phyloP scores from a whole-genome alignment of 2,113 vertebrate species.

The Triplophysa tibetana region DNA sequence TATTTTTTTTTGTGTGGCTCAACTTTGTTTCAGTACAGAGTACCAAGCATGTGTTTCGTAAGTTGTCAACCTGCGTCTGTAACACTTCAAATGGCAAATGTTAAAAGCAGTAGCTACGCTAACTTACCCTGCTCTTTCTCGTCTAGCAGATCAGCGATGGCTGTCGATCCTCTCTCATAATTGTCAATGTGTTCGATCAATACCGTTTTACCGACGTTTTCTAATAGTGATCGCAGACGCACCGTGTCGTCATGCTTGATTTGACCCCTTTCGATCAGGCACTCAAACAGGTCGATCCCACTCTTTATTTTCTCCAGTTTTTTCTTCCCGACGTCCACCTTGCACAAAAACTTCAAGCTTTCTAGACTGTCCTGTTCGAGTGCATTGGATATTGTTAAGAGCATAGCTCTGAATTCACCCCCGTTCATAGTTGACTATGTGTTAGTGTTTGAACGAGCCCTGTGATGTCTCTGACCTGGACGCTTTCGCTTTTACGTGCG shows the following conservation, averaged over 20 bases:
- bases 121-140: conserved; percentile 67
- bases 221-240: conserved; percentile 35
- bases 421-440: conserved; percentile 43
- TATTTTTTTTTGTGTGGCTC: too few relatives aligned
- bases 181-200: conserved; percentile 46
- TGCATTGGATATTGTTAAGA: conserved; percentile 64
- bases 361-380: conserved; percentile 52
- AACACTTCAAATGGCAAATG: too few relatives aligned
- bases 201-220: conserved; percentile 43
- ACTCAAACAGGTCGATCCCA: conserved; percentile 63
- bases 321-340: conserved; percentile 55
- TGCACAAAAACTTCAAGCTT: conserved; percentile 69
- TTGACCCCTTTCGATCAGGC: conserved; percentile 63
- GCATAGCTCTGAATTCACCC: conserved; percentile 52
- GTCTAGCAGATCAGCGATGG: neutral
- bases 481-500: neutral
- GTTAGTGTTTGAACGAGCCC: neutral
- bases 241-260: neutral
- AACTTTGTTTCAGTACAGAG: too few relatives aligned
- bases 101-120: too few relatives aligned
- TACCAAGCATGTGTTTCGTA: too few relatives aligned
- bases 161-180: conserved; percentile 26
- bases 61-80: too few relatives aligned
- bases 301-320: conserved; percentile 49
- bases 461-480: too few relatives aligned